Conservation (phyloP, 2,113 vertebrate species). For the Apistogramma diplotaenia region DNA sequence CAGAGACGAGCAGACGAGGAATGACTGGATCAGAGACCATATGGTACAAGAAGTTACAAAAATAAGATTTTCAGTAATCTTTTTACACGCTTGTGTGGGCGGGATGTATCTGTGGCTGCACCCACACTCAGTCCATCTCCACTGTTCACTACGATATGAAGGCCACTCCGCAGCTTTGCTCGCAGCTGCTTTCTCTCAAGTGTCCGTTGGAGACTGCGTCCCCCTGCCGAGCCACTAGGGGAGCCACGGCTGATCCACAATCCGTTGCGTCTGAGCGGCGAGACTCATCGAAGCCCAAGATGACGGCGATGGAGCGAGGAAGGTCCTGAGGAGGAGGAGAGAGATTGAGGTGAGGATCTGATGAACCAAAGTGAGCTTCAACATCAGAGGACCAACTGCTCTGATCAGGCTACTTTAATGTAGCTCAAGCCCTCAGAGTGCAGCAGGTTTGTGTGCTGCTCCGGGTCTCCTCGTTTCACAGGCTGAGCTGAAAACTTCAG, state of each 20-base stretch:
- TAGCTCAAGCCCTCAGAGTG: no score
- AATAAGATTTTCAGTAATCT: constrained; percentile 80
- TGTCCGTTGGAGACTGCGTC: constrained; percentile 73
- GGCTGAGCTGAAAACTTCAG: no score
- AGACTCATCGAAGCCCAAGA: constrained; percentile 79
- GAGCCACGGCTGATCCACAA: background rate
- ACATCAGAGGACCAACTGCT: no score
- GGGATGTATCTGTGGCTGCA: background rate
- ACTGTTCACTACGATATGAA: constrained; percentile 70
- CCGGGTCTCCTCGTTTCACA: no score
- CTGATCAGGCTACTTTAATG: no score
- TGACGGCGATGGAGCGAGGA: constrained; percentile 83
- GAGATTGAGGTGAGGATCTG: background rate
- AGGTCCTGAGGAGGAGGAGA: constrained; percentile 77
- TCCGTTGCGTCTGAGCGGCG: constrained; percentile 61
- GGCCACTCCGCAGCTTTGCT: constrained; percentile 73
- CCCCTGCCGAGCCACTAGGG: constrained; percentile 46
- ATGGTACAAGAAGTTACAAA: constrained; percentile 93
- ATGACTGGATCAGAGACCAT: constrained; percentile 74
- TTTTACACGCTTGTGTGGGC: constrained; percentile 55
- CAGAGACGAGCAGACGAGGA: constrained; percentile 70
- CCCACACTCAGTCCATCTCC: constrained; percentile 45
- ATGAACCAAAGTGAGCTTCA: no score
- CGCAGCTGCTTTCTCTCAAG: constrained; percentile 47
- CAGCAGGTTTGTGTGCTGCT: no score